Evolutionary conservation across 2,797 vertebrate genomes (phyloP).

Genomic region (Anguilla obscura): DNA sequence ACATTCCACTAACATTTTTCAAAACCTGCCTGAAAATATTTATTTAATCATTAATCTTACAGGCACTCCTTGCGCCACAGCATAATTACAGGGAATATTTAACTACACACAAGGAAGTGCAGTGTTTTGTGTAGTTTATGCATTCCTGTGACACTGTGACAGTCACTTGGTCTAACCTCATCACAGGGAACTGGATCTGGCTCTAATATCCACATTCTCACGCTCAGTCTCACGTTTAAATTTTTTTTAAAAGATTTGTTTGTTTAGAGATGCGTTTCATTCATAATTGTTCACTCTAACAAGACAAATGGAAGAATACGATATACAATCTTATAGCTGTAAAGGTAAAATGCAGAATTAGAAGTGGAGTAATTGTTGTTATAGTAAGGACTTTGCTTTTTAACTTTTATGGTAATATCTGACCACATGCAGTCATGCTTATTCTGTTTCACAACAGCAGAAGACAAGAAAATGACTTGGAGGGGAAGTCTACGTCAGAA

Average conservation of each 20-base stretch:
- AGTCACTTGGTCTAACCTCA: constrained; percentile 14
- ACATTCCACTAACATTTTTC: background rate
- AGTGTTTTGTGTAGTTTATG: background rate
- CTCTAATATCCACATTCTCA: background rate
- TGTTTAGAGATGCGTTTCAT: background rate
- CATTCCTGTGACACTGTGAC: background rate
- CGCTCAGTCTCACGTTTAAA: background rate
- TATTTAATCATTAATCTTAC: background rate
- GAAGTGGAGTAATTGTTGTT: background rate
- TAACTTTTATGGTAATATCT: background rate
- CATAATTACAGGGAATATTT: background rate
- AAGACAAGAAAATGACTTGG: background rate
- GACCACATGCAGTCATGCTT: background rate
- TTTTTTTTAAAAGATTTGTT: background rate
- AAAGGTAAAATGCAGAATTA: background rate
- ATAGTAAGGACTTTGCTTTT: background rate
- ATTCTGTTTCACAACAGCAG: constrained; percentile 5
- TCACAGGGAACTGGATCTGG: background rate
- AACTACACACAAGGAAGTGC: background rate
- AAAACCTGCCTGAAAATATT: background rate
- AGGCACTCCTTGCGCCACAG: background rate
- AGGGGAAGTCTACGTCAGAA: background rate
- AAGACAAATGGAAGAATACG: background rate
- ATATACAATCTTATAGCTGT: background rate
- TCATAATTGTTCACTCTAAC: background rate